Conservation (phyloP, 1,140 invertebrate species). For the Gonatopus flavifemur region DNA sequence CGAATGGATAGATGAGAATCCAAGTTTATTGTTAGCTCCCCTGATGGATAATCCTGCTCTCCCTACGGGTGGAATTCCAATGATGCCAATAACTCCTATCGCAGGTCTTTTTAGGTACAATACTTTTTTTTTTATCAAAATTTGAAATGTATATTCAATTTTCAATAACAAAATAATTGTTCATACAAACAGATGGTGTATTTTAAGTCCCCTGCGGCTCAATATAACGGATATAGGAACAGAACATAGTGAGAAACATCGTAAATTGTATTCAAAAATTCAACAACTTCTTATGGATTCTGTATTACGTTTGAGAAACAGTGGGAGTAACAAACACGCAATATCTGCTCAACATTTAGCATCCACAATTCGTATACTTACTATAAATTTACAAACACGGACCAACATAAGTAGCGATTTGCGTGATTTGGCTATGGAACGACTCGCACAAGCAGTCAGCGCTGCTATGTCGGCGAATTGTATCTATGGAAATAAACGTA, state of each 20-base stretch:
- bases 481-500: constrained; percentile 73
- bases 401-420: constrained; percentile 25
- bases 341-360: constrained; percentile 56
- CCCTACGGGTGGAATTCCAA: constrained; percentile 76
- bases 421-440: constrained; percentile 61
- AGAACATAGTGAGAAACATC: constrained; percentile 34
- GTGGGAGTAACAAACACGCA: constrained; percentile 49
- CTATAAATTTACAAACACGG: constrained; percentile 29
- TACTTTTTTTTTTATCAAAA: background rate
- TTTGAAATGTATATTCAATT: background rate
- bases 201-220: constrained; percentile 42
- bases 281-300: constrained; percentile 56
- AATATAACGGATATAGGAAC: constrained; percentile 8
- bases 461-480: constrained; percentile 72
- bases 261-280: constrained; percentile 51
- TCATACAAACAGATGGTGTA: constrained; percentile 56
- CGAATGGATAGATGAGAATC: constrained; percentile 62
- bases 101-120: constrained; percentile 67
- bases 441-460: constrained; percentile 76
- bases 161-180: background rate
- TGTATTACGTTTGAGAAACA: constrained; percentile 47
- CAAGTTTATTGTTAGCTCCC: constrained; percentile 69
- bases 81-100: constrained; percentile 79
- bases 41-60: constrained; percentile 69
- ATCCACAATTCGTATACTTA: constrained; percentile 41